Base-by-base conservation (phyloP, 2,888 invertebrate species). In the Tetrapedia diversipes region DNA sequence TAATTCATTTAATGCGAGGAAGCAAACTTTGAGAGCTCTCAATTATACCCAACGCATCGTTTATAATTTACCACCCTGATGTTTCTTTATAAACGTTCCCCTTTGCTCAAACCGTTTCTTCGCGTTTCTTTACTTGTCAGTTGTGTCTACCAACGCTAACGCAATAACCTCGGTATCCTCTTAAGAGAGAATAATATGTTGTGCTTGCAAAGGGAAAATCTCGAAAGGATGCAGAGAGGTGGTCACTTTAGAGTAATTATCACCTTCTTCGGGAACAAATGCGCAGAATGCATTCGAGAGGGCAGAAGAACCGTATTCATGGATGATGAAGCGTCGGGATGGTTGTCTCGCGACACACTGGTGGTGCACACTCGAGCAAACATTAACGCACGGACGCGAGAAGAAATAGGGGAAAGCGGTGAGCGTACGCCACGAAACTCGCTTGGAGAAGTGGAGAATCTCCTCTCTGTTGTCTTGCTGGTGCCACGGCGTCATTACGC, bases 381-480 rank as follows among this genome's bases (percentile, higher is more conserved):
- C 59, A 71, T 73, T 73, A 72, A 73, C 71, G 49, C 70, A 3
- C 29, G 32, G n/a, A 32, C 49, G 22, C 41, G 60, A 34, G 14
- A n/a, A 39, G 27, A 59, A 53, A 74, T 51, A 34, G 41, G 34
- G 63, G 47, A 49, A 57, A 53, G 19, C 57, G 47, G n/a, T 41
- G 73, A 41, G 14, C 32, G 6, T 22, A 16, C 27, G 41, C n/a
- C 29, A 19, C 39, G 54, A 61, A 68, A 61, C 51, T n/a, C 45
- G 43, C 43, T 14, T 29, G 39, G 16, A 41, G 49, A 19, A 54
- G 61, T 47, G 69, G 69, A 59, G 51, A 19, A 43, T 39, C 37
- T n/a, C n/a, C n/a, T n/a, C 76, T 63, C 73, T 71, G 84, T 84
- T 85, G 87, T 83, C 84, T 85, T 84, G 80, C 81, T 75, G 85